These are phyloP conservation scores for Rotaria macrura DNA, from an alignment of 2,888 invertebrate genomes.

Conservation along the genomic window DNA sequence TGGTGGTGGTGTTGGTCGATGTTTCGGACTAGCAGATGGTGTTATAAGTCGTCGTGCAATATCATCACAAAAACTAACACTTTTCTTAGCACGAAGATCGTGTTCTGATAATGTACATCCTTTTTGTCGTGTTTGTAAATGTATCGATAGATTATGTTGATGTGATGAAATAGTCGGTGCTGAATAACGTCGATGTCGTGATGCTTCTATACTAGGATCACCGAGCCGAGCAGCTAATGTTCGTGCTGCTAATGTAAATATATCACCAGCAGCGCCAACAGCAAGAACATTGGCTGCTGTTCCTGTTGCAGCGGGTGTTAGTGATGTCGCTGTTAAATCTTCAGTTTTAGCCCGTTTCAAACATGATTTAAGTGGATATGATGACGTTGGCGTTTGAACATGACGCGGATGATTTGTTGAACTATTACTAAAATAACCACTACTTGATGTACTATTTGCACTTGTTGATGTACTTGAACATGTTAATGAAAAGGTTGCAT, in stretches of 20 bases:
- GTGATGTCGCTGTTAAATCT: neutral
- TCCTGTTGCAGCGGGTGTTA: neutral
- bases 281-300: neutral
- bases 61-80: constrained; percentile 15
- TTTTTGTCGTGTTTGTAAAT: neutral
- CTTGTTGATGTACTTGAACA: neutral
- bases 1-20: constrained; percentile 6
- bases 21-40: constrained; percentile 18
- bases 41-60: neutral
- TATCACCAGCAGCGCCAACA: constrained; percentile 1
- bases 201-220: neutral
- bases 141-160: neutral
- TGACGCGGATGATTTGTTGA: neutral
- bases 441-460: constrained; percentile 16
- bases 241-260: constrained; percentile 15
- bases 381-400: neutral
- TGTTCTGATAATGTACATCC: constrained; percentile 21
- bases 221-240: neutral
- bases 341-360: constrained; percentile 18
- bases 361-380: neutral
- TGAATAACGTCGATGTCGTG: constrained; percentile 1
- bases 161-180: neutral
- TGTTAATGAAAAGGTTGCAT: neutral
- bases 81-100: constrained; percentile 1
- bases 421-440: constrained; percentile 15